Conservation (phyloP, 2,113 vertebrate genomes). For the Epinephelus moara region DNA sequence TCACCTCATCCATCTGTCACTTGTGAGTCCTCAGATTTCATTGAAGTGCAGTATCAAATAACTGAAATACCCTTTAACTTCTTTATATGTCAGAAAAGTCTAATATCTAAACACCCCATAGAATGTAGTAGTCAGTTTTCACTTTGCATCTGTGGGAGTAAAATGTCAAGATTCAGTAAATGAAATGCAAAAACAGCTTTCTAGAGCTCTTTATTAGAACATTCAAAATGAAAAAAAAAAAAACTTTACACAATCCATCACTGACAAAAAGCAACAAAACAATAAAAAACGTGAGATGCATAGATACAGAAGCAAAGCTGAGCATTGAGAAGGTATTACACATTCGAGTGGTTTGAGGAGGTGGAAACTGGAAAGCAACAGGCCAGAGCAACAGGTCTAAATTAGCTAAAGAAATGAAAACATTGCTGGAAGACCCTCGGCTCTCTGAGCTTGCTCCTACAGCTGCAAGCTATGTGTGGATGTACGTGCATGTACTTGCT, state of each 20-base stretch:
- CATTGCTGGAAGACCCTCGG: constrained; percentile 9
- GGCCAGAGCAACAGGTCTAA: constrained; percentile 34
- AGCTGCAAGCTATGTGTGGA: constrained; percentile 30
- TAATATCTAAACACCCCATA: no score
- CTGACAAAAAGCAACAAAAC: constrained; percentile 64
- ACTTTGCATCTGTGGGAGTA: not conserved
- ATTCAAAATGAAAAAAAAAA: constrained; percentile 66
- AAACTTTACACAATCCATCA: constrained; percentile 70
- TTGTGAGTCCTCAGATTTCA: no score
- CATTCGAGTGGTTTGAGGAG: constrained; percentile 51
- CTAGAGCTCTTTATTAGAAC: constrained; percentile 82
- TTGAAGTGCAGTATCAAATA: no score
- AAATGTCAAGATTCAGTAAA: not conserved
- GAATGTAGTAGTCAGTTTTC: no score
- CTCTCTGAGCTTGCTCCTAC: constrained; percentile 35
- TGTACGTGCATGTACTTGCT: constrained; percentile 47
- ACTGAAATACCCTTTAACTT: no score
- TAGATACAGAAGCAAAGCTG: constrained; percentile 60
- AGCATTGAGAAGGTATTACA: constrained; percentile 55
- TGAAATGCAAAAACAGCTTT: constrained; percentile 47
- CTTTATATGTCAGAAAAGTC: no score
- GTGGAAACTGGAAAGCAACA: constrained; percentile 25
- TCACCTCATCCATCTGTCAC: not conserved
- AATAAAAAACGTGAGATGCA: constrained; percentile 37
- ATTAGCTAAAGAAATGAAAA: constrained; percentile 51